Conservation (phyloP, 2,797 vertebrate genomes). For the Hydrocynus forskahlii region DNA sequence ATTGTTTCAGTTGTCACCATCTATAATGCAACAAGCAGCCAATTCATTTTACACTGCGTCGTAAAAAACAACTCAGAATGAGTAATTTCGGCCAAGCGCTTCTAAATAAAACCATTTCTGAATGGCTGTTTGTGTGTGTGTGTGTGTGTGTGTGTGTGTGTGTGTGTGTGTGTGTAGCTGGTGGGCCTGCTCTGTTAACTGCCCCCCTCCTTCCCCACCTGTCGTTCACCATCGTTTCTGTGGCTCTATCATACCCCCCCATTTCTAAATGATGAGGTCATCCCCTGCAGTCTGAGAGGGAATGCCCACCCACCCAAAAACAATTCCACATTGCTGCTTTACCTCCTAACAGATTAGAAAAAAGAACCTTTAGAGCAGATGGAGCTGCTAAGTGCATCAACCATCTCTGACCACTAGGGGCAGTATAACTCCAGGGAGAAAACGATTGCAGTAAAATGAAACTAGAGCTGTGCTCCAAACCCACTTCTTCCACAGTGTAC, state of each 20-base stretch:
- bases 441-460: background rate
- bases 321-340: slow-evolving; percentile 5
- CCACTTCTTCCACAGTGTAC: background rate
- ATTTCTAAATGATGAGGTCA: slow-evolving; percentile 75
- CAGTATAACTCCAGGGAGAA: slow-evolving; percentile 3
- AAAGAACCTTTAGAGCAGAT: background rate
- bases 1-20: slow-evolving; percentile 17
- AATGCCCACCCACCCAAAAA: slow-evolving; percentile 62
- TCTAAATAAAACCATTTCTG: slow-evolving; percentile 6
- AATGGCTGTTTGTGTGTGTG: no score
- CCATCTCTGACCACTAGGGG: slow-evolving; percentile 15
- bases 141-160: slow-evolving; percentile 15
- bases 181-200: slow-evolving; percentile 35
- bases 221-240: slow-evolving; percentile 19
- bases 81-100: background rate
- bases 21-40: background rate
- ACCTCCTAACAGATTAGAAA: background rate
- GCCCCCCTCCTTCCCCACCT: slow-evolving; percentile 49
- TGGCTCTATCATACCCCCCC: slow-evolving; percentile 42
- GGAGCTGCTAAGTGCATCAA: background rate
- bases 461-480: background rate
- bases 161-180: slow-evolving; percentile 29
- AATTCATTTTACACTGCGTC: slow-evolving; percentile 1
- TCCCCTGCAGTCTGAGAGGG: slow-evolving; percentile 37
- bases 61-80: background rate